Evolutionary conservation across 2,113 vertebrate species (phyloP).

Genomic region (Syngnathoides biaculeatus): DNA sequence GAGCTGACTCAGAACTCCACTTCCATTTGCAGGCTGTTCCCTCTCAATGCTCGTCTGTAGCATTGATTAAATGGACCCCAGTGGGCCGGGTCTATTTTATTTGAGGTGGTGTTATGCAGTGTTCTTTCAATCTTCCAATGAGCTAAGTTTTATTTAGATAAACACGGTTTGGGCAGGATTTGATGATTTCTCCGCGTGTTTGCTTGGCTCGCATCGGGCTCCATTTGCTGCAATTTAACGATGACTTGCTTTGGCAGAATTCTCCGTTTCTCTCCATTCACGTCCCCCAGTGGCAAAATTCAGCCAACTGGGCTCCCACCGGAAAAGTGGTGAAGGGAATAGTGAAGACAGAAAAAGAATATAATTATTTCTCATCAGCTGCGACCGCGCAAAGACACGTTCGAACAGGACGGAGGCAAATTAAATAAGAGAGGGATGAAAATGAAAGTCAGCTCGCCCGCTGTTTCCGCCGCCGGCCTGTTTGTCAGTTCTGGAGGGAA

Average conservation of each 20-base stretch:
- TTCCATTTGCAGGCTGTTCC: slow-evolving; percentile 74
- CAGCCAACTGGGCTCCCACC: slow-evolving; percentile 41
- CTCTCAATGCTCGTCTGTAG: slow-evolving; percentile 69
- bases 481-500: slow-evolving; percentile 8
- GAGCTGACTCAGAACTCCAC: slow-evolving; percentile 78
- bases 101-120: slow-evolving; percentile 70
- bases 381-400: slow-evolving; percentile 36
- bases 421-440: slow-evolving; percentile 35
- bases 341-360: slow-evolving; percentile 46
- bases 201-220: slow-evolving; percentile 57
- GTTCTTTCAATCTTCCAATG: slow-evolving; percentile 65
- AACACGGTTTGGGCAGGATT: slow-evolving; percentile 34
- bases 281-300: slow-evolving; percentile 37
- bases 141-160: slow-evolving; percentile 63
- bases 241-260: slow-evolving; percentile 54
- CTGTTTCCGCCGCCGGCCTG: slow-evolving; percentile 18
- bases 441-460: slow-evolving; percentile 16
- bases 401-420: slow-evolving; percentile 48
- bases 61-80: slow-evolving; percentile 75
- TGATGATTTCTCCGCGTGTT: slow-evolving; percentile 58
- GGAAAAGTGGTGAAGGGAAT: slow-evolving; percentile 39
- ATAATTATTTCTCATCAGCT: slow-evolving; percentile 58
- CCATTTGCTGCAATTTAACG: slow-evolving; percentile 60
- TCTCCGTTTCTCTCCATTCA: slow-evolving; percentile 46
- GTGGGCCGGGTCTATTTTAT: slow-evolving; percentile 70